phyloP scores from a whole-genome alignment of 2,113 vertebrate species.

The Anas platyrhynchos region DNA sequence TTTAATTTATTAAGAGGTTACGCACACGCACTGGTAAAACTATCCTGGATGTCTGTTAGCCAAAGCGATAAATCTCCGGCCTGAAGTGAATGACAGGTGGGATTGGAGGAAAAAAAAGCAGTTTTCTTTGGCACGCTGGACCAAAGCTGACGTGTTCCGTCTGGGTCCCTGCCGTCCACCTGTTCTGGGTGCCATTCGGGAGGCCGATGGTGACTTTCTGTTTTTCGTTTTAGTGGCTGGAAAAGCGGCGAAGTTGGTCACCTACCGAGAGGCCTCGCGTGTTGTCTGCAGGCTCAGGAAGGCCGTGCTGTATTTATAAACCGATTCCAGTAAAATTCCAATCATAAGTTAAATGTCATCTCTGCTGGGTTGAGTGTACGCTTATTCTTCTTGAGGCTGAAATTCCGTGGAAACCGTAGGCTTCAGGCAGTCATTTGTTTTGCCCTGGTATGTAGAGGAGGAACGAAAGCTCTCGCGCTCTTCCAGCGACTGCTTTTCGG shows the following conservation, averaged over 20 bases:
- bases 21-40: not conserved
- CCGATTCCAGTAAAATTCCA: accelerated
- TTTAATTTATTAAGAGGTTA: not conserved
- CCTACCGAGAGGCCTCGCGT: accelerated
- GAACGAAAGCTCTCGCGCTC: accelerated
- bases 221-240: not conserved
- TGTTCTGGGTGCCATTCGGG: not conserved
- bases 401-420: not conserved
- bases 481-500: accelerated
- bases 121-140: not conserved
- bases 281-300: not conserved
- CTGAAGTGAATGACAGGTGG: not conserved
- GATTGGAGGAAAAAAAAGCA: not conserved
- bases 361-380: not conserved
- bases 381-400: accelerated
- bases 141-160: not conserved
- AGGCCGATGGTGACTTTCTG: not conserved
- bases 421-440: not conserved
- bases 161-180: not conserved
- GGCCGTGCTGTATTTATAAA: not conserved
- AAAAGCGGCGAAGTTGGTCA: not conserved
- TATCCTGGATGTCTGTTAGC: not conserved
- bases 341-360: accelerated
- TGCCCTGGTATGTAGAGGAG: accelerated
- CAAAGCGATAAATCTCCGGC: slow-evolving; percentile 18